These are phyloP conservation scores for Seladonia tumulorum DNA, from an alignment of 2,888 invertebrate genomes.

Conservation along the genomic window DNA sequence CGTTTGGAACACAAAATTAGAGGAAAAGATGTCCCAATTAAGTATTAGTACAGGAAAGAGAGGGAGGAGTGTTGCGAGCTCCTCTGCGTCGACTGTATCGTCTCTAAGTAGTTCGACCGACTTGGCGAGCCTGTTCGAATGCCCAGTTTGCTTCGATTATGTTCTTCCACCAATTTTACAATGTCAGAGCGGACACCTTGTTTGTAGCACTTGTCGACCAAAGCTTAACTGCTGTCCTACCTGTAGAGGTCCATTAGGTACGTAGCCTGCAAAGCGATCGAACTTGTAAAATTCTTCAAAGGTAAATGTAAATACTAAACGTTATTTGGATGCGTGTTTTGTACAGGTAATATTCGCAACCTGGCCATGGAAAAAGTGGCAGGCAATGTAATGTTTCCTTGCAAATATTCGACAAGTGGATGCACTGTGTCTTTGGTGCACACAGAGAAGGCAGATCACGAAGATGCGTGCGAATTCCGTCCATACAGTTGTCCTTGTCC, in stretches of 20 bases:
- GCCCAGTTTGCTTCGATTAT: constrained; percentile 99
- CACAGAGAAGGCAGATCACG: constrained; percentile 99
- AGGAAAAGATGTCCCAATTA: constrained; percentile 81
- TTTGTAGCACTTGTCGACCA: constrained; percentile 98
- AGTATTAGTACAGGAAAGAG: constrained; percentile 82
- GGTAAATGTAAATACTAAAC: background rate
- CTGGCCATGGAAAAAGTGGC: constrained; percentile 99
- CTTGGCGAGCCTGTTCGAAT: constrained; percentile 96
- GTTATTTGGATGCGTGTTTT: background rate
- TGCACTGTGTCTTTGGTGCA: constrained; percentile 96
- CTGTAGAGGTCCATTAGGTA: constrained; percentile 96
- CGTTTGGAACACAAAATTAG: constrained; percentile 52
- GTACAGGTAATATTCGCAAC: constrained; percentile 96
- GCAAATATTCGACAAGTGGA: constrained; percentile 98
- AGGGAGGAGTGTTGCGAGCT: constrained; percentile 81
- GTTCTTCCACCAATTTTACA: constrained; percentile 99
- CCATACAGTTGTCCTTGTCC: constrained; percentile 99
- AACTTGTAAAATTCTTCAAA: background rate
- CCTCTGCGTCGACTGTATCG: constrained; percentile 86
- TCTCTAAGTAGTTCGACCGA: constrained; percentile 92
- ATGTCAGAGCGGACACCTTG: constrained; percentile 99
- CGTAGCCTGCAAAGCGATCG: background rate
- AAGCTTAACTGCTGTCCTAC: constrained; percentile 99
- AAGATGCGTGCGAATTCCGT: constrained; percentile 98
- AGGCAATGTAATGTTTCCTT: constrained; percentile 98